Percentiles rank a stretch among this genome's conserved stretches.
phyloP scores from a whole-genome alignment of 2,113 vertebrate genomes.

The Peromyscus polionotus region DNA sequence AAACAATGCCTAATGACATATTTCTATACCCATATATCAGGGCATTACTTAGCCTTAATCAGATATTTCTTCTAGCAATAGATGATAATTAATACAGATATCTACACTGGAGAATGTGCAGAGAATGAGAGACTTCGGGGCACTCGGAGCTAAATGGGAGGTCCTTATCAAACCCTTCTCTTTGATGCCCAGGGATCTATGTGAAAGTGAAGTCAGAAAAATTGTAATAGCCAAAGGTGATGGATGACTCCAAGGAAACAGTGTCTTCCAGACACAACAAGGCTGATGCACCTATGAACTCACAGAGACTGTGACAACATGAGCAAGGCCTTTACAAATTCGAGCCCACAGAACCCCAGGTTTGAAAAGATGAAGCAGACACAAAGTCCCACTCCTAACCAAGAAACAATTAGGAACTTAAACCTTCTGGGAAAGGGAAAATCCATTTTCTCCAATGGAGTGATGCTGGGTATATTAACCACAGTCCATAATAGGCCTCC shows the following conservation, averaged over 20 bases:
- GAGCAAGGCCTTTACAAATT: background rate
- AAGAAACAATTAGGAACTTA: background rate
- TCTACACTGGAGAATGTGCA: background rate
- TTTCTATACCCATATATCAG: background rate
- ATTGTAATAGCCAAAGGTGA: background rate
- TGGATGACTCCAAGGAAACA: background rate
- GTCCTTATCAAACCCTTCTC: background rate
- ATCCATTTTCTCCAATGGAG: no score
- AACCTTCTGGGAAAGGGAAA: background rate
- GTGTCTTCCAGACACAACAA: background rate
- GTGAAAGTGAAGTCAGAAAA: background rate
- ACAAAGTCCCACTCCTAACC: background rate
- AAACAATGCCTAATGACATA: background rate
- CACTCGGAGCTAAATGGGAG: background rate
- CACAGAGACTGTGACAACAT: background rate
- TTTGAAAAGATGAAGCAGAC: background rate
- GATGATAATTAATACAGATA: background rate
- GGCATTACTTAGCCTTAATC: background rate
- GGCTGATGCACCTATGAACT: background rate
- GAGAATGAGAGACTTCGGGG: background rate
- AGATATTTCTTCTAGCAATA: background rate
- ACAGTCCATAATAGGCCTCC: background rate
- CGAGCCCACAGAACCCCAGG: background rate
- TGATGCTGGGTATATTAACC: background rate
- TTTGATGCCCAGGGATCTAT: background rate